Conservation (phyloP, 2,113 vertebrate species). For the Lynx canadensis region DNA sequence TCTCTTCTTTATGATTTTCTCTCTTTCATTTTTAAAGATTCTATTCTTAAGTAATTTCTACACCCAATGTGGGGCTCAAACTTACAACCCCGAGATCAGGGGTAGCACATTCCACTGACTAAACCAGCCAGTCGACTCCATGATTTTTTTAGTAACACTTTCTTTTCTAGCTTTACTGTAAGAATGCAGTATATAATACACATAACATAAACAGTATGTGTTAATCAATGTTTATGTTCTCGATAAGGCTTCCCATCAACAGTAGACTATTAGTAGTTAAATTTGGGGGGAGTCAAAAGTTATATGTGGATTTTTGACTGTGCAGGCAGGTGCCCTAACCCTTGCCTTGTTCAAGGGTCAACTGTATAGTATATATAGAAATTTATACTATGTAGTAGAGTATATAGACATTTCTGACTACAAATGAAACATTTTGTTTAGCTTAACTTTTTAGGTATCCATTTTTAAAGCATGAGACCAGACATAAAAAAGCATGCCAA, state of each 20-base stretch:
- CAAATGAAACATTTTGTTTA: constrained; percentile 17
- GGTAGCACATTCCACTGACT: too few relatives aligned
- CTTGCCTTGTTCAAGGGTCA: background rate
- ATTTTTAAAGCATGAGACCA: constrained; percentile 34
- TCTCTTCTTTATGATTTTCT: background rate
- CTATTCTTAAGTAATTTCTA: too few relatives aligned
- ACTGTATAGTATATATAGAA: background rate
- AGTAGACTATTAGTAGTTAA: background rate
- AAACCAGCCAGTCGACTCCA: too few relatives aligned
- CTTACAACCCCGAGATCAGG: too few relatives aligned
- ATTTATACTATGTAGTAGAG: background rate
- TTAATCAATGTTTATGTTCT: background rate
- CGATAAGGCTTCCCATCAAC: background rate
- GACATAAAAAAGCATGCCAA: background rate
- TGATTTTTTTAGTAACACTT: too few relatives aligned
- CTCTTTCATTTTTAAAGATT: background rate
- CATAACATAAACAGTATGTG: background rate
- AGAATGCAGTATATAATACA: background rate
- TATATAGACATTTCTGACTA: constrained; percentile 11
- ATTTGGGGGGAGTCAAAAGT: background rate
- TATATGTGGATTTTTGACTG: background rate
- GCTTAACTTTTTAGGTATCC: background rate
- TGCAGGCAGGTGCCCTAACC: background rate
- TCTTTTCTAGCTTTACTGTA: background rate
- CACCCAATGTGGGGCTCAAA: too few relatives aligned